Conservation (phyloP, 2,113 vertebrate genomes). For the Myrmecobius fasciatus region DNA sequence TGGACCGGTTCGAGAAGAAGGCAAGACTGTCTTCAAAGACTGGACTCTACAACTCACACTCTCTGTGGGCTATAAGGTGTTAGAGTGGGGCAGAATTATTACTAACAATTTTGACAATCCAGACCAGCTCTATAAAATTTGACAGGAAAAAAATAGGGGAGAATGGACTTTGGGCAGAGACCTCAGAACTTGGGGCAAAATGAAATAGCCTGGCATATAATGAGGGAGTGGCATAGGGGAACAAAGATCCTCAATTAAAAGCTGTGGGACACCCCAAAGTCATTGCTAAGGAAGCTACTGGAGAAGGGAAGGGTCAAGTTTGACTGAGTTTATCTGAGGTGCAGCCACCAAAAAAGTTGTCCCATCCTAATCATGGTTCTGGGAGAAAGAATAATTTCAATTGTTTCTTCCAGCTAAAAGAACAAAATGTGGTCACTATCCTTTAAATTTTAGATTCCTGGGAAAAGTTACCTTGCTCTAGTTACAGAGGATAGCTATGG, state of each 20-base stretch:
- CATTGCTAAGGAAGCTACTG: background rate
- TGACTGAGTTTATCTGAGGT: background rate
- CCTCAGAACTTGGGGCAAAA: background rate
- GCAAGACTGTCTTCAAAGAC: background rate
- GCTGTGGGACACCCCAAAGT: background rate
- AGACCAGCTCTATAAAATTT: background rate
- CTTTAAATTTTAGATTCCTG: background rate
- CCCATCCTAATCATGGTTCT: background rate
- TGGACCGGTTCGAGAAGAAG: background rate
- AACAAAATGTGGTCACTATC: background rate
- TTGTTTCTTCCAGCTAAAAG: background rate
- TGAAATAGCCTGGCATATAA: background rate
- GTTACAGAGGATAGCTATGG: background rate
- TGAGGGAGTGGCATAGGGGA: background rate
- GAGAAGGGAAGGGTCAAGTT: background rate
- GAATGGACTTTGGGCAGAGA: background rate
- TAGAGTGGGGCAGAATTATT: background rate
- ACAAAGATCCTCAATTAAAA: background rate
- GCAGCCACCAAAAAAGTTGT: background rate
- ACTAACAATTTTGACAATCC: background rate
- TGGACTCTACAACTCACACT: background rate
- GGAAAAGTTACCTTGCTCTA: background rate
- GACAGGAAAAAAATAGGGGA: background rate
- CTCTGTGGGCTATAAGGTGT: background rate
- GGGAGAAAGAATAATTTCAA: background rate